phyloP scores from a whole-genome alignment of 2,113 vertebrate species.

The Catagonus wagneri region DNA sequence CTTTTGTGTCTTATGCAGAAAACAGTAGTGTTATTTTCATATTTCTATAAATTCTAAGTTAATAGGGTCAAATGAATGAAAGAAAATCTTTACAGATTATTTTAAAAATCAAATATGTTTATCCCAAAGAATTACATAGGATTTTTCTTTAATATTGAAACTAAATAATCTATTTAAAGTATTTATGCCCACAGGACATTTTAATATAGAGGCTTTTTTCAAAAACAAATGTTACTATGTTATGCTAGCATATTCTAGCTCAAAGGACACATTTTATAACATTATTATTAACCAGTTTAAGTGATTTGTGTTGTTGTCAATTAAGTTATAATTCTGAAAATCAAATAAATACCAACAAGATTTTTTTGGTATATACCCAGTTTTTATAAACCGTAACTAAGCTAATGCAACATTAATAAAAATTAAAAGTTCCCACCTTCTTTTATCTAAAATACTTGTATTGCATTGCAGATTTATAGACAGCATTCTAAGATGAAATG shows the following conservation, averaged over 20 bases:
- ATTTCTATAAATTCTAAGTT: constrained; percentile 37
- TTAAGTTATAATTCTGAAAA: neutral
- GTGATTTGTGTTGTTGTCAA: neutral
- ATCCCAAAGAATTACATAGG: neutral
- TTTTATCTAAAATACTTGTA: constrained; percentile 21
- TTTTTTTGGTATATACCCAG: neutral
- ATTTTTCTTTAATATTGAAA: neutral
- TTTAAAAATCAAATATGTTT: constrained; percentile 4
- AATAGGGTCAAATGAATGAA: neutral
- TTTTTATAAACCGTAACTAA: neutral
- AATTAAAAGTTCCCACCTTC: neutral
- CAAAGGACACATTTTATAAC: neutral
- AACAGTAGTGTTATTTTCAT: constrained; percentile 70
- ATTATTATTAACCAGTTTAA: neutral
- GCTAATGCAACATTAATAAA: neutral
- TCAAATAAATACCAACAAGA: neutral
- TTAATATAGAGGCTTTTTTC: neutral
- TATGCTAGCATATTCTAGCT: neutral
- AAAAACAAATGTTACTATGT: neutral
- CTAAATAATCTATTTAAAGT: neutral
- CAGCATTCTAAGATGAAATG: constrained; percentile 7
- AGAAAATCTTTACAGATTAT: neutral
- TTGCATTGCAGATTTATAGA: neutral
- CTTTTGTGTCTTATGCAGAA: constrained; percentile 49
- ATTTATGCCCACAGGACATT: neutral